Evolutionary conservation across 2,797 vertebrate genomes (phyloP).

Genomic region (Acipenser ruthenus): DNA sequence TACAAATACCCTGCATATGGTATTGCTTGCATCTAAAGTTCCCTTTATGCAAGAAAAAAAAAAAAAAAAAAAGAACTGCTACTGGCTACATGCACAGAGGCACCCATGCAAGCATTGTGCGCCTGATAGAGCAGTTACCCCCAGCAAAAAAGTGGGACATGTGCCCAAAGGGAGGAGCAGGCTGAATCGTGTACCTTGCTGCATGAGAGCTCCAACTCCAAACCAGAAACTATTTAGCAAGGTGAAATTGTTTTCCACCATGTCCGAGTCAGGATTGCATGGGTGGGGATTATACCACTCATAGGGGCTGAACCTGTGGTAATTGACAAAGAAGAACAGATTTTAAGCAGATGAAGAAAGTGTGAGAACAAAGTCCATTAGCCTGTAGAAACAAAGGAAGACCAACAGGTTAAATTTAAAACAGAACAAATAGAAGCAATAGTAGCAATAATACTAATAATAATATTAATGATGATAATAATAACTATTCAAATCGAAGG

Average conservation of each 20-base stretch:
- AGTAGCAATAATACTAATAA: background rate
- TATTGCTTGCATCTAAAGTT: background rate
- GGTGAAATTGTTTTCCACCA: conserved; percentile 99
- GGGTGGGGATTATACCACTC: conserved; percentile 99
- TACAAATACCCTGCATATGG: background rate
- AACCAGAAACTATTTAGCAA: conserved; percentile 99
- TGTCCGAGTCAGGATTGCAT: conserved; percentile 96
- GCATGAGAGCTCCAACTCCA: conserved; percentile 98
- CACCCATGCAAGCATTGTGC: conserved; percentile 71
- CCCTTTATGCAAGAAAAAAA: background rate
- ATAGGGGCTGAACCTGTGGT: conserved; percentile 94
- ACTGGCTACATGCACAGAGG: conserved; percentile 64
- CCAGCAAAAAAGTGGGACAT: conserved; percentile 82
- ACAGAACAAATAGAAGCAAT: background rate
- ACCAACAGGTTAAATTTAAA: conserved; percentile 34
- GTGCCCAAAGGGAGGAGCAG: conserved; percentile 68
- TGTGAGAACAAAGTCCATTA: conserved; percentile 20
- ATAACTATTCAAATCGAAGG: no score
- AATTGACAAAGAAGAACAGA: conserved; percentile 63
- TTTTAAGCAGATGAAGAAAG: conserved; percentile 52
- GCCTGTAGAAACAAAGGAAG: conserved; percentile 58
- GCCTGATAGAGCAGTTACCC: conserved; percentile 52
- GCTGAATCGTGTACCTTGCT: conserved; percentile 96
- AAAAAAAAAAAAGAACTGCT: conserved; percentile 5
- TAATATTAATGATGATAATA: background rate